phyloP scores from a whole-genome alignment of 2,888 invertebrate genomes.

The Sericinus montela region DNA sequence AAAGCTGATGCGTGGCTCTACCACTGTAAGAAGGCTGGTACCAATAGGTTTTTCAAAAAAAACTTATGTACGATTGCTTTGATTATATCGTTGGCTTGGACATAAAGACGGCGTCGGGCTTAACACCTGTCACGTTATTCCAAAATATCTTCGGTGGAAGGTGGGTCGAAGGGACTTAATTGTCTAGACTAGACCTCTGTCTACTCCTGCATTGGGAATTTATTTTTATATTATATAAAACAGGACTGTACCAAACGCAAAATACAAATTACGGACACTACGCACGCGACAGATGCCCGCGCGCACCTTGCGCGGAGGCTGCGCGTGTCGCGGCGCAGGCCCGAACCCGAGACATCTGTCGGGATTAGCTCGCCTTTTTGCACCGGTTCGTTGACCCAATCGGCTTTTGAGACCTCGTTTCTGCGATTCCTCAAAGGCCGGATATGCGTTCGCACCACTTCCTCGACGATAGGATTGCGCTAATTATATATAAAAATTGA shows the following conservation, averaged over 20 bases:
- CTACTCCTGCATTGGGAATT: too few relatives aligned
- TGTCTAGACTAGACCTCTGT: too few relatives aligned
- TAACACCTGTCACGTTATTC: too few relatives aligned
- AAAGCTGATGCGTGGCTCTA: too few relatives aligned
- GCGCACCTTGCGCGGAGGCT: conserved; percentile 31
- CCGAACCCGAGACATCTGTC: conserved; percentile 21
- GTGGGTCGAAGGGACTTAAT: too few relatives aligned
- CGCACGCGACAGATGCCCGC: conserved; percentile 27
- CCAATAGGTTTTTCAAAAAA: too few relatives aligned
- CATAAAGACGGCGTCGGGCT: too few relatives aligned
- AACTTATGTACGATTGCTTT: too few relatives aligned
- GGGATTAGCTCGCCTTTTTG: neutral
- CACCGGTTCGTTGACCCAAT: conserved; percentile 7
- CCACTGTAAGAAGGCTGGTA: too few relatives aligned
- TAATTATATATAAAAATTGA: too few relatives aligned
- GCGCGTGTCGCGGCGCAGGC: conserved; percentile 23
- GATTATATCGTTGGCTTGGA: too few relatives aligned
- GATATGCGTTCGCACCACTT: conserved; percentile 1
- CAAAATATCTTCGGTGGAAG: too few relatives aligned
- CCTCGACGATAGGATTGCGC: neutral
- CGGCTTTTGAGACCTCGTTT: neutral
- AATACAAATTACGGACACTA: neutral
- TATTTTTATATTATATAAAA: neutral
- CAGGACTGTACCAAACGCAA: neutral
- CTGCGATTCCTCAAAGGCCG: conserved; percentile 1